Evolutionary conservation across 2,888 invertebrate species (phyloP), one percentile per base, ranked within the genome.

Genomic region (Macrosoma leucophasiata): DNA sequence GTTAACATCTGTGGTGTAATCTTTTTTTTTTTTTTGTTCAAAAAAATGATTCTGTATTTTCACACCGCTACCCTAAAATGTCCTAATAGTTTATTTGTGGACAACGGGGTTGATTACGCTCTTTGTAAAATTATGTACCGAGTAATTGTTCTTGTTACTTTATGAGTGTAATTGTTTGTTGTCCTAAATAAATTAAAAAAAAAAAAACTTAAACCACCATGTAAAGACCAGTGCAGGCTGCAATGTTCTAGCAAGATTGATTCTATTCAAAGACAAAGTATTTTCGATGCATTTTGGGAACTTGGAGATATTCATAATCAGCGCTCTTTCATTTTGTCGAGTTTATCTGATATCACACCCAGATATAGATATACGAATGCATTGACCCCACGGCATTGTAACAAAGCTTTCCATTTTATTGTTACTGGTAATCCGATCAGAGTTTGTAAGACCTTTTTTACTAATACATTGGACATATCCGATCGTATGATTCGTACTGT

Each of bases 121-220:
- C n/a, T n/a, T n/a, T n/a, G n/a, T n/a, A n/a, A n/a, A n/a, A n/a
- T n/a, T n/a, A n/a, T n/a, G n/a, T n/a, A n/a, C n/a, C n/a, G n/a
- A n/a, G n/a, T n/a, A n/a, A n/a, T n/a, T n/a, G n/a, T n/a, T n/a
- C n/a, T n/a, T n/a, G n/a, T n/a, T n/a, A n/a, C n/a, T n/a, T n/a
- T n/a, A n/a, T n/a, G n/a, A n/a, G n/a, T n/a, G n/a, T n/a, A n/a
- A n/a, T n/a, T n/a, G n/a, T n/a, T n/a, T n/a, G n/a, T n/a, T n/a
- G n/a, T n/a, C n/a, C n/a, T n/a, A n/a, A n/a, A n/a, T n/a, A n/a
- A n/a, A n/a, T n/a, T n/a, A n/a, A n/a, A n/a, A n/a, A n/a, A n/a
- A n/a, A n/a, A n/a, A n/a, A n/a, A n/a, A n/a, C n/a, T 45, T 31
- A 25, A 45, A 38, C 38, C 41, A 32, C 37, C 42, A 19, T 44